These are phyloP conservation scores for Centropristis striata DNA, from an alignment of 2,113 vertebrate genomes.

Conservation along the genomic window DNA sequence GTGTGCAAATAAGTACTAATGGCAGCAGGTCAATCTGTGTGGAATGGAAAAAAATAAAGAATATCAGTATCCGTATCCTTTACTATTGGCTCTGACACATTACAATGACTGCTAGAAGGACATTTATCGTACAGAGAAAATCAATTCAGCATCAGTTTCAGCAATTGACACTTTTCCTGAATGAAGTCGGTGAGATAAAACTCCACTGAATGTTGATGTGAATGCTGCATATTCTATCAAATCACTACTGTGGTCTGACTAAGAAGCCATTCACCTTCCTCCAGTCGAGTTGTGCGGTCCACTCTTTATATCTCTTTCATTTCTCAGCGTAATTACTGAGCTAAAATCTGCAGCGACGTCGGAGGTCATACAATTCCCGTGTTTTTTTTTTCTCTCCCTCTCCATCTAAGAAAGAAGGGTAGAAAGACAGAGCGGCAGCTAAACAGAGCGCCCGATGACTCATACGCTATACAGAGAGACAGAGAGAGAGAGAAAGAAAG, in stretches of 20 bases:
- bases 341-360: constrained; percentile 34
- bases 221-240: constrained; percentile 11
- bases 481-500: constrained; percentile 14
- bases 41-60: neutral
- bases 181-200: neutral
- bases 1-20: neutral
- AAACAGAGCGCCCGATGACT: constrained; percentile 50
- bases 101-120: neutral
- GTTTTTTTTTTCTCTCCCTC: constrained; percentile 9
- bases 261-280: constrained; percentile 21
- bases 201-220: neutral
- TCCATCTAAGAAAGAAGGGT: constrained; percentile 18
- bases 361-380: constrained; percentile 43
- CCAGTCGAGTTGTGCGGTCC: neutral
- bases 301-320: constrained; percentile 14
- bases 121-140: neutral
- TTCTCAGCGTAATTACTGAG: constrained; percentile 47
- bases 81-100: neutral
- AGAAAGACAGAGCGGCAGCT: constrained; percentile 25
- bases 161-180: constrained; percentile 27
- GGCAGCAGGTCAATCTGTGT: neutral
- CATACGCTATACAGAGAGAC: constrained; percentile 20
- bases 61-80: neutral
- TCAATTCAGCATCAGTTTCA: neutral
- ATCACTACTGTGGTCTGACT: constrained; percentile 8